Percentiles rank a stretch among this genome's conserved stretches.
Evolutionary conservation across 2,888 invertebrate genomes (phyloP).

Genomic region (Muschampia plurimacula): DNA sequence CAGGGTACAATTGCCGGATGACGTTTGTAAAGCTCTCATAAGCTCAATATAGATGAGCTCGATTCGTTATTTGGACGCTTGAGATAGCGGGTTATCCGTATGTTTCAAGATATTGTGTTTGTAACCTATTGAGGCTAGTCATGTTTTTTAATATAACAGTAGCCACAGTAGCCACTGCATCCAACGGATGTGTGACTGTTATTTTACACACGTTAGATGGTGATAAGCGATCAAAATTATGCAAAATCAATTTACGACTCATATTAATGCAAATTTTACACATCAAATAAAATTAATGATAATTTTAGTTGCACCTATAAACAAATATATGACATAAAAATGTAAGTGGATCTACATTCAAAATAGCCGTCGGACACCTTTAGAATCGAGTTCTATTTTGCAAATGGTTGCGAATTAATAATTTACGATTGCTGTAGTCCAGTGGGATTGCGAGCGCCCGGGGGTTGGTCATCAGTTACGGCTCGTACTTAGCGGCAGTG

Average conservation of each 20-base stretch:
- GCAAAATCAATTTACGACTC: neutral
- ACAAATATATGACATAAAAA: neutral
- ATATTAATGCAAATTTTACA: neutral
- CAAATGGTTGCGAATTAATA: slow-evolving; percentile 10
- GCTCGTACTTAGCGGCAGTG: slow-evolving; percentile 50
- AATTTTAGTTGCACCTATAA: slow-evolving; percentile 1
- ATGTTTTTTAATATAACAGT: slow-evolving; percentile 14
- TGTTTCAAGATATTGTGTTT: slow-evolving; percentile 9
- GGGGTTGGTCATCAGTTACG: slow-evolving; percentile 54
- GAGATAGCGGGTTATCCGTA: slow-evolving; percentile 35
- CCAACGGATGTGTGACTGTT: slow-evolving; percentile 23
- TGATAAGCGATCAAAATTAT: slow-evolving; percentile 4
- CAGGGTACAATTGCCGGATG: slow-evolving; percentile 31
- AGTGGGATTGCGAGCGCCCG: slow-evolving; percentile 17
- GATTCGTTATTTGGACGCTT: slow-evolving; percentile 11
- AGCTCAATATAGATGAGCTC: slow-evolving; percentile 11
- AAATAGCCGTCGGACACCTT: neutral
- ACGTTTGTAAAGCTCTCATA: slow-evolving; percentile 30
- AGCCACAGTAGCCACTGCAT: slow-evolving; percentile 7
- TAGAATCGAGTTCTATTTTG: neutral
- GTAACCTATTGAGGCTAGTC: slow-evolving; percentile 15
- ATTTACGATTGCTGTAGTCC: slow-evolving; percentile 15
- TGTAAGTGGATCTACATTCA: neutral
- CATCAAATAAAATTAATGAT: slow-evolving; percentile 2
- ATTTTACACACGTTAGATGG: neutral